phyloP scores from a whole-genome alignment of 2,797 vertebrate species.

The Falco novaeseelandiae region DNA sequence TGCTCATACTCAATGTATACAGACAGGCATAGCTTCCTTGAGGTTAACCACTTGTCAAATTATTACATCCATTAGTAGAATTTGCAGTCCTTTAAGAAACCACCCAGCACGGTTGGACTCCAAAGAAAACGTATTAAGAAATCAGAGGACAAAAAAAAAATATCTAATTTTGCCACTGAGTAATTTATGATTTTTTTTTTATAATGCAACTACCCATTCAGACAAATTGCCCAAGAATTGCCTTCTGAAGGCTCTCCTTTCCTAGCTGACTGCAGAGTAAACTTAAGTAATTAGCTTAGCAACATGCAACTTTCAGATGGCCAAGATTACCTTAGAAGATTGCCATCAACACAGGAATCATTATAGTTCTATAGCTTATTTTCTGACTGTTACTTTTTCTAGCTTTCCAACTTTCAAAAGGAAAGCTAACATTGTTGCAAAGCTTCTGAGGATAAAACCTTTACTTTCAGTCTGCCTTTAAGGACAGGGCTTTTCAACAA shows the following conservation, averaged over 20 bases:
- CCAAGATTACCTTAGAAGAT: background rate
- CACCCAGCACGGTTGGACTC: background rate
- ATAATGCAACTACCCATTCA: background rate
- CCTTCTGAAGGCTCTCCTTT: background rate
- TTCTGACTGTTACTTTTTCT: background rate
- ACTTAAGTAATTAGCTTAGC: background rate
- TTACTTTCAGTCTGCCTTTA: background rate
- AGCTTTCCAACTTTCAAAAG: background rate
- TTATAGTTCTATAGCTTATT: background rate
- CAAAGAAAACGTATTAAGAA: background rate
- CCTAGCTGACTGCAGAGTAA: background rate
- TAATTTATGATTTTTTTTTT: background rate
- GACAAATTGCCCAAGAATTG: background rate
- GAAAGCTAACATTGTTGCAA: background rate
- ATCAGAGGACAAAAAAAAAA: background rate
- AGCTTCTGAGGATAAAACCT: background rate
- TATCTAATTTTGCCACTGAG: background rate
- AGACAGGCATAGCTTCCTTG: background rate
- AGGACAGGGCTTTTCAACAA: background rate
- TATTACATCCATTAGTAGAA: background rate
- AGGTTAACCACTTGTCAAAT: background rate
- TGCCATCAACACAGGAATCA: background rate
- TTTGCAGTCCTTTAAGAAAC: background rate
- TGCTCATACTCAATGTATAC: background rate
- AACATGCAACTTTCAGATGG: background rate